Percentiles rank a stretch among this genome's conserved stretches.
Evolutionary conservation across 2,888 invertebrate genomes (phyloP).

Genomic region (Noctua fimbriata): DNA sequence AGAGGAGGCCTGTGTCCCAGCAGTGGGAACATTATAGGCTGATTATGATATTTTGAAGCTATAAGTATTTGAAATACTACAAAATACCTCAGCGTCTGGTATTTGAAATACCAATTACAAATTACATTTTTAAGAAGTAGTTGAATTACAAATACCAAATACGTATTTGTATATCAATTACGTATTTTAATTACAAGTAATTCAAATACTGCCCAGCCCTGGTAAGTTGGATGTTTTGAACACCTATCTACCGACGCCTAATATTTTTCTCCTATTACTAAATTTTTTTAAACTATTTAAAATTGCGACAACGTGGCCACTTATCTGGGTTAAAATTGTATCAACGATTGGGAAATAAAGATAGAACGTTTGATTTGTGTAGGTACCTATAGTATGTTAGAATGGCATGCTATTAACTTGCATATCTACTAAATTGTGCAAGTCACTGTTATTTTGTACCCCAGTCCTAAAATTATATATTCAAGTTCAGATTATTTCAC

Average conservation of each 20-base stretch:
- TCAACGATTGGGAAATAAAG: not conserved
- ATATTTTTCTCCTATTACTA: too few relatives aligned
- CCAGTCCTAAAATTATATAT: not conserved
- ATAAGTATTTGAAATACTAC: not conserved
- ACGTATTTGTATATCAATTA: slow-evolving; percentile 69
- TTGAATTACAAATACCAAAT: slow-evolving; percentile 32
- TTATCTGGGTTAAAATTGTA: not conserved
- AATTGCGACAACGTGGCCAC: not conserved
- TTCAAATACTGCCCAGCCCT: slow-evolving; percentile 47
- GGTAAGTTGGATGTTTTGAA: too few relatives aligned
- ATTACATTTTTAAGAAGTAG: slow-evolving; percentile 12
- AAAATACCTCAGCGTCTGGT: slow-evolving; percentile 1
- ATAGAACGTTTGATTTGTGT: not conserved
- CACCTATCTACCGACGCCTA: too few relatives aligned
- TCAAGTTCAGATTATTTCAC: not conserved
- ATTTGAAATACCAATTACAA: slow-evolving; percentile 15
- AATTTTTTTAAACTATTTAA: too few relatives aligned
- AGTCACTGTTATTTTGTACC: slow-evolving; percentile 4
- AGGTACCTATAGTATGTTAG: too few relatives aligned
- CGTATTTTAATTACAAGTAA: slow-evolving; percentile 71
- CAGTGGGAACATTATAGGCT: too few relatives aligned
- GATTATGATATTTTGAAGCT: too few relatives aligned
- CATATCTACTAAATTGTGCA: not conserved
- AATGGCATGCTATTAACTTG: not conserved
- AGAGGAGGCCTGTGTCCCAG: too few relatives aligned